Base-by-base conservation (phyloP, 2,797 vertebrate species). In the Halcyon smyrnensis region DNA sequence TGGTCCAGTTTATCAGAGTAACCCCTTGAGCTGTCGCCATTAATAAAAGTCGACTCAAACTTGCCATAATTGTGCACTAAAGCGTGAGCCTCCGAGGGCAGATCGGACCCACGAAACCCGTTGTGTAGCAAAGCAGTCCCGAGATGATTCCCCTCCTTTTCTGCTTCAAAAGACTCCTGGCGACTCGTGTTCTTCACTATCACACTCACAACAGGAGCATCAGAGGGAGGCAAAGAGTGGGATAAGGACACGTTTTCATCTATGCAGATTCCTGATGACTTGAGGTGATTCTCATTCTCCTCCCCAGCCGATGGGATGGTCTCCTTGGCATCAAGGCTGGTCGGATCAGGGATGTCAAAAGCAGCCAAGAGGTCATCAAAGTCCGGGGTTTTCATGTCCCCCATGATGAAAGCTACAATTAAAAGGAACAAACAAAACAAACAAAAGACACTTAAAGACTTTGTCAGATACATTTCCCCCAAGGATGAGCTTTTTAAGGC, bases 321-420 rank as follows among this genome's bases (percentile, higher is more conserved):
- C 97, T 99, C 99, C 97, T 99, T 99, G 93, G 99, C 98, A 94
- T 99, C 99, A 43, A 99, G 98, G 96, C 99, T 99, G 15, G 99
- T 99, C 1, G 99, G 99, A 97, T 99, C 99, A 28, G 99, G 99
- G 98, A 99, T 99, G 98, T 99, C 99, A 98, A 99, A 99, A 95
- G 99, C 99, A 90, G 99, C 99, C 98, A 99, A 97, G 56, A 99
- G 99, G 98, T 99, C 99, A 96, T 99, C 99, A 89, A 99, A 99
- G 98, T 99, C 99, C 34, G 99, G 99, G 97, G 99, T 99, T 98
- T 99, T 99, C 99, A 99, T 99, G 98, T 99, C 99, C 98, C 99
- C 99, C 99, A 99, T 99, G 98, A 98, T 98, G 98, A 97, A 97
- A 91, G 96, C 97, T 98, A 95, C 93, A 92, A 98, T 88, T 28